Evolutionary conservation across 2,797 vertebrate genomes (phyloP), one percentile per base, ranked within the genome.

Genomic region (Bovichtus diacanthus): DNA sequence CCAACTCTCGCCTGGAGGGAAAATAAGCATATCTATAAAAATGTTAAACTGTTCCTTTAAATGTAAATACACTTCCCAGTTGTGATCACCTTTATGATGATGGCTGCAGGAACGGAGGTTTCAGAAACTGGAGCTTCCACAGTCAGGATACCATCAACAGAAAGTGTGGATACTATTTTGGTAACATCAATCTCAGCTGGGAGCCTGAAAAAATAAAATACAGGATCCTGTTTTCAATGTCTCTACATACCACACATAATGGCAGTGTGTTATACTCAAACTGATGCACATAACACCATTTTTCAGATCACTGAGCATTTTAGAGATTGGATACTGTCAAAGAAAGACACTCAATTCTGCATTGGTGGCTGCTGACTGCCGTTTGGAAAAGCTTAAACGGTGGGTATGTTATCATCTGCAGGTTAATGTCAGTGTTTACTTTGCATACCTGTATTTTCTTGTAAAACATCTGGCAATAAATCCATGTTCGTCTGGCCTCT

Each of bases 391-490:
- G 5, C 21, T 66, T 47, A 65, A 78, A 74, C 9, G 29, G 49
- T 63, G 56, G 7, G 25, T 43, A n/a, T 51, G 51, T 54, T 46
- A 80, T 31, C 8, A 3, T 78, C 15, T 68, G 31, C 16, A 47
- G 74, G 13, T 75, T 63, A 49, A 54, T 18, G 13, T 36, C 60
- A 43, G 16, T 53, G 69, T 81, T 83, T 65, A 21, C 65, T 82
- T 9, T 55, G 51, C 92, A n/a, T 88, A 96, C 95, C 92, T 95
- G 93, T 96, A 96, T 78, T 95, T 96, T 80, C 95, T 91, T n/a
- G 90, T 92, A 55, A 96, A 96, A 90, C 89, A 90, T 88, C 95
- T 94, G 62, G 94, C 81, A 51, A 95, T 92, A 79, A 90, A 94
- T 72, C 95, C 95, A 1, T 94, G 91, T 66, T 94, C 90, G 43